Evolutionary conservation across 2,888 invertebrate genomes (phyloP).

Genomic region (Amblyteles armatorius): DNA sequence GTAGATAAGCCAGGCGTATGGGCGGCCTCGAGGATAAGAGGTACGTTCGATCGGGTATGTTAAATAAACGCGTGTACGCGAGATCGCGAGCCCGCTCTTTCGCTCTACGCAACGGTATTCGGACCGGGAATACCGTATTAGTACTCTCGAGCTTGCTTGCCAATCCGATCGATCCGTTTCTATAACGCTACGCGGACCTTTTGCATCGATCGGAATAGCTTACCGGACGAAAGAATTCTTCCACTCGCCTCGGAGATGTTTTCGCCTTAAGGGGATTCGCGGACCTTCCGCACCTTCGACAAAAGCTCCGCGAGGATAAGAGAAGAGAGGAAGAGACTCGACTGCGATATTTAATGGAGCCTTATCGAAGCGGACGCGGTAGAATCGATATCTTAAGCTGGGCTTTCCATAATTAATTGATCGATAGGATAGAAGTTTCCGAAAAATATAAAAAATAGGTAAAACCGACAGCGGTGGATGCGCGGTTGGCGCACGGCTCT

Average conservation of each 20-base stretch:
- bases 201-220: conserved; percentile 18
- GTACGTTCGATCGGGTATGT: conserved; percentile 43
- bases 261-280: not conserved
- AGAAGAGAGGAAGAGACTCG: not conserved
- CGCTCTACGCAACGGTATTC: conserved; percentile 63
- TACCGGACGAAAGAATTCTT: conserved; percentile 1
- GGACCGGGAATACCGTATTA: conserved; percentile 65
- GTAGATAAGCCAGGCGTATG: conserved; percentile 39
- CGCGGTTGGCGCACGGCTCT: too few relatives aligned
- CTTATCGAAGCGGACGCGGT: not conserved
- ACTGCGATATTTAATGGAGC: not conserved
- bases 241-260: not conserved
- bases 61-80: conserved; percentile 43
- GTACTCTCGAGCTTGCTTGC: conserved; percentile 65
- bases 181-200: conserved; percentile 26
- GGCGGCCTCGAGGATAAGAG: not conserved
- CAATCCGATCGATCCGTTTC: conserved; percentile 67
- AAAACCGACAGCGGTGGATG: too few relatives aligned
- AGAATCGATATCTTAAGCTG: not conserved
- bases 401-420: not conserved
- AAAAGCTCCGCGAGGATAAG: not conserved
- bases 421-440: too few relatives aligned
- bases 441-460: too few relatives aligned
- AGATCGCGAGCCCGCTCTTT: conserved; percentile 47
- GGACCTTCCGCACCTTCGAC: not conserved